These are phyloP conservation scores for Eustalomyia histrio DNA, from an alignment of 2,888 invertebrate species.

Conservation along the genomic window DNA sequence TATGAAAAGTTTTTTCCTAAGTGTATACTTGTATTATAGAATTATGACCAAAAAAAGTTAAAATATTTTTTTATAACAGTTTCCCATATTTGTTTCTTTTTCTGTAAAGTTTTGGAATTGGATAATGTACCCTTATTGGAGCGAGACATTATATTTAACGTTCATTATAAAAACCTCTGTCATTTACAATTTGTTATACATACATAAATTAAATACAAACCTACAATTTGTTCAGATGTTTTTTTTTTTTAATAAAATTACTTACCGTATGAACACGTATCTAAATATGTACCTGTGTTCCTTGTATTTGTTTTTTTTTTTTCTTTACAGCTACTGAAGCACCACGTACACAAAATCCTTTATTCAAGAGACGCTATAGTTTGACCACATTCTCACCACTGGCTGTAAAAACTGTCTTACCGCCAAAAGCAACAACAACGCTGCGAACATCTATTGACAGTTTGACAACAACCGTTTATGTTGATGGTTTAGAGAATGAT, in stretches of 20 bases:
- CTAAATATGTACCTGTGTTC: neutral
- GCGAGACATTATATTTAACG: no score
- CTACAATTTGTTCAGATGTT: slow-evolving; percentile 30
- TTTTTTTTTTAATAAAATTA: slow-evolving; percentile 50
- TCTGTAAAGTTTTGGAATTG: no score
- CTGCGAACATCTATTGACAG: slow-evolving; percentile 58
- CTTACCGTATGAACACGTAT: slow-evolving; percentile 17
- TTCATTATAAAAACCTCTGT: slow-evolving; percentile 6
- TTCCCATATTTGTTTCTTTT: no score
- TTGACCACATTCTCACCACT: slow-evolving; percentile 71
- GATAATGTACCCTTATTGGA: no score
- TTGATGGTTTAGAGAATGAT: slow-evolving; percentile 69
- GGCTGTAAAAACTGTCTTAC: slow-evolving; percentile 36
- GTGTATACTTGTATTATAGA: no score
- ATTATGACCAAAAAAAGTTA: no score
- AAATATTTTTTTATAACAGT: no score
- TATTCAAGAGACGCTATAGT: slow-evolving; percentile 79
- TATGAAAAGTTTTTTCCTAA: no score
- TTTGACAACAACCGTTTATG: slow-evolving; percentile 68
- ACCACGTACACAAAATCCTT: slow-evolving; percentile 77
- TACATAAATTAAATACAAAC: slow-evolving; percentile 38
- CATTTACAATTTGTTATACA: slow-evolving; percentile 30
- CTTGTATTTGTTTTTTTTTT: slow-evolving; percentile 3
- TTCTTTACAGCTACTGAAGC: slow-evolving; percentile 74
- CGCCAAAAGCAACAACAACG: slow-evolving; percentile 50